These are phyloP conservation scores for Falco rusticolus DNA, from an alignment of 2,797 vertebrate species.

Conservation along the genomic window DNA sequence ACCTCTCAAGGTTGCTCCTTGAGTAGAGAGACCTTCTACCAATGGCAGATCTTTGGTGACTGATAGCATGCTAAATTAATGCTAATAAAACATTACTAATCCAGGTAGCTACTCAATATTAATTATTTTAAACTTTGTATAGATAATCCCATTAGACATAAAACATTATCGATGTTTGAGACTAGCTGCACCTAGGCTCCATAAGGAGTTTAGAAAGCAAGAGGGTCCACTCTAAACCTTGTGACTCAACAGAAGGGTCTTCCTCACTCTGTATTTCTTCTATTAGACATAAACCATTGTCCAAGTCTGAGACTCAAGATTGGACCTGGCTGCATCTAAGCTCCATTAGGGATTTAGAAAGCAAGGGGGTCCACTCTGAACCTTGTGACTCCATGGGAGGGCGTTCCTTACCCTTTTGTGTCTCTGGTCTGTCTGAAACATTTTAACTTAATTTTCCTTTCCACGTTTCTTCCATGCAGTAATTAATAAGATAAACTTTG, in stretches of 20 bases:
- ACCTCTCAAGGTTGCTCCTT: background rate
- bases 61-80: background rate
- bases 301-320: no score
- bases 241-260: background rate
- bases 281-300: no score
- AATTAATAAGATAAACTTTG: no score
- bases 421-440: no score
- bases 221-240: background rate
- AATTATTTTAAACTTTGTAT: background rate
- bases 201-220: background rate
- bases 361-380: no score
- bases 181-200: background rate
- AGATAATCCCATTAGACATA: background rate
- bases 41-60: background rate
- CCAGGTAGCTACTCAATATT: background rate
- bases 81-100: conserved; percentile 10
- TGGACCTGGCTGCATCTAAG: no score
- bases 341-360: no score
- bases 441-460: no score
- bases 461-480: no score
- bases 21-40: background rate
- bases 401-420: no score
- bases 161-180: no score
- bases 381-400: no score
- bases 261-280: background rate